Conservation (phyloP, 2,113 vertebrate genomes). For the Catharus minimus region DNA sequence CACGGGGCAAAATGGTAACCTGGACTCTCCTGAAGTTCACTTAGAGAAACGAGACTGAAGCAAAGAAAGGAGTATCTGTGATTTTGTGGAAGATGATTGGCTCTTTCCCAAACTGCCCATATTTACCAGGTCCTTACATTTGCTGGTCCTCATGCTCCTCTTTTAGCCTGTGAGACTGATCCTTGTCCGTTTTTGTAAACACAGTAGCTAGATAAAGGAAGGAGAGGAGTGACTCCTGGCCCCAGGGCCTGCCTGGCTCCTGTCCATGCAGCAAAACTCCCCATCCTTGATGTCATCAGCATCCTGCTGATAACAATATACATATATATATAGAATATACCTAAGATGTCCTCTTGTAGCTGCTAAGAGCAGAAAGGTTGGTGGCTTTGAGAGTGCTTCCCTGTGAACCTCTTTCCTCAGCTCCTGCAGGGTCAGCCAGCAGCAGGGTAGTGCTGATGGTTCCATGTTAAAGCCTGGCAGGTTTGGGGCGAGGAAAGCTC, state of each 20-base stretch:
- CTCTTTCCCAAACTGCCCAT: background rate
- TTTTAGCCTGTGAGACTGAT: background rate
- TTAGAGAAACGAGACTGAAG: fast-evolving
- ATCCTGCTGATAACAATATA: background rate
- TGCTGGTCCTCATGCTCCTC: background rate
- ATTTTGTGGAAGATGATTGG: fast-evolving
- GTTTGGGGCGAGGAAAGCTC: background rate
- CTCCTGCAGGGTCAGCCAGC: background rate
- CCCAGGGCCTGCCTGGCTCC: background rate
- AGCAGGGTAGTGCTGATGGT: background rate
- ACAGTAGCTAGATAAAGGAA: background rate
- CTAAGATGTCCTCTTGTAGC: background rate
- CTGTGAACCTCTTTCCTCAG: background rate
- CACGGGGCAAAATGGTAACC: fast-evolving
- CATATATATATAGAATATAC: too few species aligned
- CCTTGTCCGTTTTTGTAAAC: background rate
- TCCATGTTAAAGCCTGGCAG: background rate
- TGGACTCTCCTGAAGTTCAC: fast-evolving
- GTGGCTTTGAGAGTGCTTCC: background rate
- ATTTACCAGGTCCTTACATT: background rate
- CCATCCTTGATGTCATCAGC: background rate
- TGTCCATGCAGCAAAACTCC: background rate
- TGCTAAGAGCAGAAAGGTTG: background rate
- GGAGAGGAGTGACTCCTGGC: background rate
- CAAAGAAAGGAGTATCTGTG: background rate